Evolutionary conservation across 2,113 vertebrate species (phyloP).

Genomic region (Toxostoma redivivum): DNA sequence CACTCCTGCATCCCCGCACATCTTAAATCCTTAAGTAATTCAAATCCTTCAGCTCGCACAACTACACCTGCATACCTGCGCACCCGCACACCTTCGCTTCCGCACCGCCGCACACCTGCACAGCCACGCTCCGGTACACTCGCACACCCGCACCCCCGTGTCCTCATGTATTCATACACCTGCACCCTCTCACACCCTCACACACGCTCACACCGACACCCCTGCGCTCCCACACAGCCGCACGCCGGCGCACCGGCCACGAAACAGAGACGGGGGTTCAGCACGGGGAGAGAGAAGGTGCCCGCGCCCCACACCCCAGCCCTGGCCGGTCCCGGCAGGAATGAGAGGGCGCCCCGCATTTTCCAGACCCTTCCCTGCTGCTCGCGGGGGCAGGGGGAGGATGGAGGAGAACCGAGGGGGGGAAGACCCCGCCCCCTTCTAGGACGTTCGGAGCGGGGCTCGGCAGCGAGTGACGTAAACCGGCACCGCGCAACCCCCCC

Average conservation of each 20-base stretch:
- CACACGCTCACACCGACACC: background rate
- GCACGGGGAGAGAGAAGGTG: accelerated
- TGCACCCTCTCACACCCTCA: background rate
- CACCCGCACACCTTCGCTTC: background rate
- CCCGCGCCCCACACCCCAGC: accelerated
- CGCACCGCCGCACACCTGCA: background rate
- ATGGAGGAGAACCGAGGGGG: accelerated
- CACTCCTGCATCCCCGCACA: background rate
- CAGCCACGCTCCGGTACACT: background rate
- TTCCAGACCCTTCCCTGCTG: background rate
- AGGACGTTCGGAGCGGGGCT: background rate
- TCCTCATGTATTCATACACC: background rate
- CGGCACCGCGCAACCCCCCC: background rate
- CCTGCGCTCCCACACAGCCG: background rate
- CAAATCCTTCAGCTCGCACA: background rate
- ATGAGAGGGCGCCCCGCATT: accelerated
- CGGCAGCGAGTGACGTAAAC: background rate
- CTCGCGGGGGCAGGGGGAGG: accelerated
- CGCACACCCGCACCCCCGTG: background rate
- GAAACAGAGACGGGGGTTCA: accelerated
- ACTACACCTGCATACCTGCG: background rate
- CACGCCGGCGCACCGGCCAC: background rate
- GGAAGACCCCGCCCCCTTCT: background rate
- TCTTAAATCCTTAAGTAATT: background rate
- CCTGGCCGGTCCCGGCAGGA: accelerated